These are phyloP conservation scores for Bellardia bayeri DNA, from an alignment of 2,888 invertebrate genomes.

Conservation along the genomic window DNA sequence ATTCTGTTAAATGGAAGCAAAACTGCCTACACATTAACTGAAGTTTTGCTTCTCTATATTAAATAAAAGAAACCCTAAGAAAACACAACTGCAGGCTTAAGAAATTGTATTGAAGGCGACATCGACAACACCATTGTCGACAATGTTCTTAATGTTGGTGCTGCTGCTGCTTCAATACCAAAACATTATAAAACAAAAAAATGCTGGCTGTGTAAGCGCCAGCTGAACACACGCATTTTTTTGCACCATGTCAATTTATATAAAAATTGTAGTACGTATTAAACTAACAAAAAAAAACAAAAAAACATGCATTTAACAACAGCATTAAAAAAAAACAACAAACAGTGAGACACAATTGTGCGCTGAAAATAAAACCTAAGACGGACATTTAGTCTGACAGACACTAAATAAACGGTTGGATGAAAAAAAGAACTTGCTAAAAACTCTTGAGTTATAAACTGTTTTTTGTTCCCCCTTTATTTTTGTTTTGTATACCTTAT, in stretches of 20 bases:
- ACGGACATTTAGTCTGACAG: constrained; percentile 27
- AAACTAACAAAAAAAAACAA: constrained; percentile 9
- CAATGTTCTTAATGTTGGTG: constrained; percentile 11
- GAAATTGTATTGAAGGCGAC: constrained; percentile 65
- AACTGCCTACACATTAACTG: constrained; percentile 69
- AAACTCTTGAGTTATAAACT: constrained; percentile 12
- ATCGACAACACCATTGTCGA: constrained; percentile 67
- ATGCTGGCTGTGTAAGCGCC: constrained; percentile 66
- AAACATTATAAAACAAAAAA: constrained; percentile 23
- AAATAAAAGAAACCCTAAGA: constrained; percentile 33
- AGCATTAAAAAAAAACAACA: neutral
- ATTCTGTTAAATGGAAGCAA: constrained; percentile 67
- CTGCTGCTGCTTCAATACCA: constrained; percentile 47
- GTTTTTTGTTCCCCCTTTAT: neutral
- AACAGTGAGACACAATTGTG: constrained; percentile 3
- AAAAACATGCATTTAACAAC: neutral
- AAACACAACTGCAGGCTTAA: constrained; percentile 50
- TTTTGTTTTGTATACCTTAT: neutral
- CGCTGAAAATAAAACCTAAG: neutral
- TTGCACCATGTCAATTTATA: constrained; percentile 69
- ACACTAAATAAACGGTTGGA: neutral
- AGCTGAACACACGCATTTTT: constrained; percentile 69
- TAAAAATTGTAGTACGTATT: constrained; percentile 61
- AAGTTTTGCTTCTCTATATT: constrained; percentile 55
- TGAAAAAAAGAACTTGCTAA: neutral